Percentiles rank a stretch among this genome's conserved stretches.
phyloP scores from a whole-genome alignment of 2,113 vertebrate genomes.

The Callopanchax toddi region DNA sequence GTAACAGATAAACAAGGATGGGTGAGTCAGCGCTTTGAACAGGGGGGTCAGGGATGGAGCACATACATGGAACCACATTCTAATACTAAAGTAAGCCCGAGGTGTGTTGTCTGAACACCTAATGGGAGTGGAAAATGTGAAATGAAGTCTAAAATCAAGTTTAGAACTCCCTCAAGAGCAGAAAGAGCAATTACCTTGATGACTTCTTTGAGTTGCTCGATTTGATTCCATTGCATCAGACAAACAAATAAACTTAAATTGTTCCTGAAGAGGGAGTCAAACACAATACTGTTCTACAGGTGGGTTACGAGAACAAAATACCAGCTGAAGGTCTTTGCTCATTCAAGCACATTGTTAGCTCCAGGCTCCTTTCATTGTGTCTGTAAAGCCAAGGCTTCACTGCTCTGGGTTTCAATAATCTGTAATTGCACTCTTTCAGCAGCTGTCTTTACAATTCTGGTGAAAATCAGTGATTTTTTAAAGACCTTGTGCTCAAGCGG shows the following conservation, averaged over 20 bases:
- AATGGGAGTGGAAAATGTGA: neutral
- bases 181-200: constrained; percentile 9
- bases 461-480: constrained; percentile 12
- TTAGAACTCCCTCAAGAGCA: constrained; percentile 18
- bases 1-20: constrained; percentile 31
- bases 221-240: constrained; percentile 35
- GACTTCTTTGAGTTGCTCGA: constrained; percentile 2
- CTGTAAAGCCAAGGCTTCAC: constrained; percentile 19
- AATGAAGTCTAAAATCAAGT: constrained; percentile 4
- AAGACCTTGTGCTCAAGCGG: too few relatives aligned
- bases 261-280: constrained; percentile 26
- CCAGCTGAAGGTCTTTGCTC: neutral
- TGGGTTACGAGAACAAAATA: constrained; percentile 29
- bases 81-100: neutral
- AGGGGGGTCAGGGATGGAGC: neutral
- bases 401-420: constrained; percentile 27
- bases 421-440: constrained; percentile 37
- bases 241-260: constrained; percentile 21
- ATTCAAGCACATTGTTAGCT: constrained; percentile 13
- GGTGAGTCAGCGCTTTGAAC: constrained; percentile 34
- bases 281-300: constrained; percentile 20
- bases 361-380: constrained; percentile 18
- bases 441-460: constrained; percentile 40
- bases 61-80: neutral
- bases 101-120: neutral